Evolutionary conservation across 1,140 invertebrate genomes (phyloP).

Genomic region (Caerostris darwini): DNA sequence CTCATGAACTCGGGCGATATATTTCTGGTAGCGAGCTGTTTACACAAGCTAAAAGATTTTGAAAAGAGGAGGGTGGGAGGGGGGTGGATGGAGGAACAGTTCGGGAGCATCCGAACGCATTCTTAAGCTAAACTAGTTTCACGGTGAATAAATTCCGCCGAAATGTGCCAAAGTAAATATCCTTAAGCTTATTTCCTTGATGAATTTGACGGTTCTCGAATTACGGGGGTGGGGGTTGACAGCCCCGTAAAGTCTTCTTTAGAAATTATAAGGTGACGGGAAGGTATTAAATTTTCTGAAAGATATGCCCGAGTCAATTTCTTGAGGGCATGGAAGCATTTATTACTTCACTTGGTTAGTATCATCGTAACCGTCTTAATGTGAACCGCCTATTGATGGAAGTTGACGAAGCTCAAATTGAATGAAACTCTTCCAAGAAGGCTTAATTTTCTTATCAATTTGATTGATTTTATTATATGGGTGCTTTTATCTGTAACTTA

Average conservation of each 20-base stretch:
- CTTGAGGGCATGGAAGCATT: background rate
- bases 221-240: background rate
- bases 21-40: background rate
- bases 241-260: background rate
- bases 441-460: too few species aligned
- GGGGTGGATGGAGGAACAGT: background rate
- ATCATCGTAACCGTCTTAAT: too few species aligned
- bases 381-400: too few species aligned
- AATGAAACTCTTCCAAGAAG: too few species aligned
- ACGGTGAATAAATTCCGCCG: background rate
- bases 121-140: slow-evolving; percentile 6
- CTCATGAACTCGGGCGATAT: background rate
- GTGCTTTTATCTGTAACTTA: too few species aligned
- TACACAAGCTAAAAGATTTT: background rate
- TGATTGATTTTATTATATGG: too few species aligned
- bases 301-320: background rate
- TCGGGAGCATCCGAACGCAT: background rate
- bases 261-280: background rate
- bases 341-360: background rate
- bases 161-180: slow-evolving; percentile 32
- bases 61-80: too few species aligned
- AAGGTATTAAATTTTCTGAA: background rate
- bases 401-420: too few species aligned
- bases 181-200: slow-evolving; percentile 21
- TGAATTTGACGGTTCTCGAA: background rate